phyloP scores from a whole-genome alignment of 1,140 invertebrate genomes.

The Drosophila setifemur region DNA sequence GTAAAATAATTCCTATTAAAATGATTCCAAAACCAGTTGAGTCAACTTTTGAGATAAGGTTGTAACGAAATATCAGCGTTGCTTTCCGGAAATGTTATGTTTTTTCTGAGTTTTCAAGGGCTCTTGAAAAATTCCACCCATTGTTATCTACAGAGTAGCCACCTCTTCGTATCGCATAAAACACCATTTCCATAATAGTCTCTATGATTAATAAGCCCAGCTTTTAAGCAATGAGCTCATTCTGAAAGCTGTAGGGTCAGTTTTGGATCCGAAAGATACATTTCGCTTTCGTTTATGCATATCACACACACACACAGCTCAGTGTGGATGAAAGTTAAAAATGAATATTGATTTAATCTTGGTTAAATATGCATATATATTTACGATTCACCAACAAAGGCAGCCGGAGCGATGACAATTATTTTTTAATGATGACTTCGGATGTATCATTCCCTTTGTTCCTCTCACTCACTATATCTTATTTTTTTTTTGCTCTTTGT shows the following conservation, averaged over 20 bases:
- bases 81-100: neutral
- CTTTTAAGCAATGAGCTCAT: slow-evolving; percentile 23
- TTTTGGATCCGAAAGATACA: neutral
- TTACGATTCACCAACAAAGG: slow-evolving; percentile 17
- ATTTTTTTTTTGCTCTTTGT: slow-evolving; percentile 3
- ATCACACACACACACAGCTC: too few relatives aligned
- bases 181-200: neutral
- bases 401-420: neutral
- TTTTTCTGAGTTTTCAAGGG: neutral
- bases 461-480: neutral
- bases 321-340: neutral
- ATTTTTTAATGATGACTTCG: slow-evolving; percentile 17
- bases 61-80: neutral
- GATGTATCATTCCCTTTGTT: slow-evolving; percentile 23
- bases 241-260: neutral
- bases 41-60: neutral
- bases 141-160: neutral
- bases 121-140: neutral
- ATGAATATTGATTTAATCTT: slow-evolving; percentile 6
- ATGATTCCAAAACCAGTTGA: too few relatives aligned
- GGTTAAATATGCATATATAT: slow-evolving; percentile 18
- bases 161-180: neutral
- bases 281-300: neutral
- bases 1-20: too few relatives aligned
- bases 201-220: neutral